Evolutionary conservation across 1,140 invertebrate species (phyloP).

Genomic region (Thaumatotibia leucotreta): DNA sequence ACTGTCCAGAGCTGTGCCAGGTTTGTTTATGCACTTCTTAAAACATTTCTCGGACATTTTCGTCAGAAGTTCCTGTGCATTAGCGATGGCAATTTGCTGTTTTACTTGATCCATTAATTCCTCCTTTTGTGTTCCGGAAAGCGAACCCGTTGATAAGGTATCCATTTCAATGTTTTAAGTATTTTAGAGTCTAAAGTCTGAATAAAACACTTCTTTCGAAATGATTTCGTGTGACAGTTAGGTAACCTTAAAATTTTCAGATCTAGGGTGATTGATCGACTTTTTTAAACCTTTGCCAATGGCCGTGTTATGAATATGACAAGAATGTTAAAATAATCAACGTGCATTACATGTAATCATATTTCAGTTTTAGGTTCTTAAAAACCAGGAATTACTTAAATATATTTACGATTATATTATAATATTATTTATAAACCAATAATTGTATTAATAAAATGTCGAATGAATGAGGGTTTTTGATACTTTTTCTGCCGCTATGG

Average conservation of each 20-base stretch:
- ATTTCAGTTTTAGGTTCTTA: too few relatives aligned
- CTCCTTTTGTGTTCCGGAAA: slow-evolving; percentile 86
- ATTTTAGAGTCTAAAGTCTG: background rate
- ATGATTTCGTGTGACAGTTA: background rate
- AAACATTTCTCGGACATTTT: slow-evolving; percentile 99
- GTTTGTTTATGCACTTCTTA: slow-evolving; percentile 94
- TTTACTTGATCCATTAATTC: slow-evolving; percentile 97
- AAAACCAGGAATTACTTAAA: too few relatives aligned
- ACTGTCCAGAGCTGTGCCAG: slow-evolving; percentile 92
- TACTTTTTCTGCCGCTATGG: too few relatives aligned
- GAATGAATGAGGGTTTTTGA: too few relatives aligned
- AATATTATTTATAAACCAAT: too few relatives aligned
- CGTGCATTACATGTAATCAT: too few relatives aligned
- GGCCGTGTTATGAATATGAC: too few relatives aligned
- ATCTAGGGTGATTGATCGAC: background rate
- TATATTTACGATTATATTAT: too few relatives aligned
- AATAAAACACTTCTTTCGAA: background rate
- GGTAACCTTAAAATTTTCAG: slow-evolving; percentile 21
- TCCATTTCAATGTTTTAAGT: slow-evolving; percentile 45
- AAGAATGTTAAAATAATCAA: too few relatives aligned
- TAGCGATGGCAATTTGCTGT: slow-evolving; percentile 96
- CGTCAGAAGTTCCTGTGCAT: slow-evolving; percentile 94
- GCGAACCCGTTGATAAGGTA: slow-evolving; percentile 58
- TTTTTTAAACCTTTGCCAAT: background rate
- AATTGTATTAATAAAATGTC: too few relatives aligned